Base-by-base conservation (phyloP, 2,113 vertebrate genomes). In the Protobothrops mucrosquamatus region DNA sequence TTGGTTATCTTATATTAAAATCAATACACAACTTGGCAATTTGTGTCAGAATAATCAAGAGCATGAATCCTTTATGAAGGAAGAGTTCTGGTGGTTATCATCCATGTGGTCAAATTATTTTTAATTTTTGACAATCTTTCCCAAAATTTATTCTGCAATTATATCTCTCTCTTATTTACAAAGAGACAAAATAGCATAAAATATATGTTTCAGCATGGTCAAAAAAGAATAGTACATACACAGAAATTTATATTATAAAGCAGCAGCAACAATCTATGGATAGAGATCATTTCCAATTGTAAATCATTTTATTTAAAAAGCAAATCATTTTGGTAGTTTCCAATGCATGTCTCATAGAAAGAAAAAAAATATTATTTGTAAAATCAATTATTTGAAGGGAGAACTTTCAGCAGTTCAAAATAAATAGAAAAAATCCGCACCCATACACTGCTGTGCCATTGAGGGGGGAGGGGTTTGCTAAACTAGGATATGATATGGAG, bases 231-330 rank as follows among this genome's bases (percentile, higher is more conserved):
- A 43, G 9, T 8, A 54, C 6, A 20, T 22, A 34, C 52, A 5
- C 39, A 43, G 51, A 81, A 81, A 81, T 39, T 8, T 8, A 74
- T 34, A 57, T n/a, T n/a, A 22, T 39, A 43, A 55, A 39, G 46
- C 18, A 48, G 55, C 46, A 48, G 23, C 4, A 54, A 43, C 34
- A 69, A 26, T 52, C 85, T 48, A 69, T 64, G 11, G 20, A 57
- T 69, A 94, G 91, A 94, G 61, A 69, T 92, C 48, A 94, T 89
- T 74, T 74, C n/a, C 0, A 94, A 88, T 69, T 89, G 86, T 92
- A 69, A 96, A 93, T 89, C 64, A 61, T 95, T 85, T 89, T 61
- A 93, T 9, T 29, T 48, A 91, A 93, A 96, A 93, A 24, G 11
- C 0, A 3, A 56, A 93, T 91, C 85, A 90, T 95, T 23, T 22